phyloP scores from a whole-genome alignment of 2,888 invertebrate genomes.

The Leptogaster cylindrica region DNA sequence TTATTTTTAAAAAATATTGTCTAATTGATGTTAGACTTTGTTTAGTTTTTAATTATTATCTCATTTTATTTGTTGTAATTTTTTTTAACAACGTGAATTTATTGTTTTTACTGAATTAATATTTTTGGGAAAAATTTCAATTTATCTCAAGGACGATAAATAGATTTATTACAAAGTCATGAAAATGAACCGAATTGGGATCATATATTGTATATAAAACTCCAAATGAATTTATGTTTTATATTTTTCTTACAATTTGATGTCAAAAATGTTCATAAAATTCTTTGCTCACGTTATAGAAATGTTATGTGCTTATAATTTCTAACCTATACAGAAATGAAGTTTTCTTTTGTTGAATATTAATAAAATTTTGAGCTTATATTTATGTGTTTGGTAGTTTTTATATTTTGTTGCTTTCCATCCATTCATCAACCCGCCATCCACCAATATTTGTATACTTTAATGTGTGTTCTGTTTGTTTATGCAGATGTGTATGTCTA shows the following conservation, averaged over 20 bases:
- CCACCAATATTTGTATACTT: not conserved
- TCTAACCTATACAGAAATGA: constrained; percentile 25
- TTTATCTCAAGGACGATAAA: not conserved
- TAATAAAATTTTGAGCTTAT: constrained; percentile 23
- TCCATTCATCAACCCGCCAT: too few relatives aligned
- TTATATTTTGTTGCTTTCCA: constrained; percentile 12
- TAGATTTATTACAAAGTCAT: too few relatives aligned
- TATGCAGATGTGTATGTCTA: too few relatives aligned
- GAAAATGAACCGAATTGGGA: too few relatives aligned
- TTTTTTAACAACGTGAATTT: constrained; percentile 2
- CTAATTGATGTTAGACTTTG: constrained; percentile 9
- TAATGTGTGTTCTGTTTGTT: too few relatives aligned
- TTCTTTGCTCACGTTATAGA: not conserved
- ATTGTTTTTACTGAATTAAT: not conserved
- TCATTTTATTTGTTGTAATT: constrained; percentile 8
- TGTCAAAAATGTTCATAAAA: not conserved
- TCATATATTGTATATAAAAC: not conserved
- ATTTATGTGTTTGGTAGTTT: constrained; percentile 19
- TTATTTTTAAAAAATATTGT: constrained; percentile 8
- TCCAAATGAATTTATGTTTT: constrained; percentile 11
- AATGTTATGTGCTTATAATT: constrained; percentile 16
- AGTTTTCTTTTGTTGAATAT: constrained; percentile 36
- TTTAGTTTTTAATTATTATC: not conserved
- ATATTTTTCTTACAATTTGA: constrained; percentile 20
- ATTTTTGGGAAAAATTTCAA: not conserved